Conservation (phyloP, 2,113 vertebrate species). For the Myiozetetes cayanensis region DNA sequence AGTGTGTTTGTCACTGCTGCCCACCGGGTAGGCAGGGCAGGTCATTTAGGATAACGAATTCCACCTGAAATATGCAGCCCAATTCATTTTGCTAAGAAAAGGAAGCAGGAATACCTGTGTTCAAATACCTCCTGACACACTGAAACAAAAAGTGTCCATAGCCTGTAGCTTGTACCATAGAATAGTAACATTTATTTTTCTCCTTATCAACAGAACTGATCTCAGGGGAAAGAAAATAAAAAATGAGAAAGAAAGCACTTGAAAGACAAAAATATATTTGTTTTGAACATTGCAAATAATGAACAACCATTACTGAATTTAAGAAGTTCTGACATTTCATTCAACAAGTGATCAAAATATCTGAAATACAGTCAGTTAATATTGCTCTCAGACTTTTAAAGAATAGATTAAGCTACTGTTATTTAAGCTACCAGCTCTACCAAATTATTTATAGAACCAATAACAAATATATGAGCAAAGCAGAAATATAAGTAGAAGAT, state of each 20-base stretch:
- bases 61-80: neutral
- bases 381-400: neutral
- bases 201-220: neutral
- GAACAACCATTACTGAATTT: neutral
- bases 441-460: neutral
- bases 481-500: neutral
- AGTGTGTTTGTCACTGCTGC: neutral
- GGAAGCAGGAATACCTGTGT: neutral
- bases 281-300: neutral
- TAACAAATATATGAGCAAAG: neutral
- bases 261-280: neutral
- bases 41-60: accelerated
- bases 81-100: neutral
- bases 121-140: neutral
- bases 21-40: neutral
- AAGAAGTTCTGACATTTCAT: neutral
- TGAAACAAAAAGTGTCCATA: neutral
- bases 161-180: neutral
- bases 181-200: neutral
- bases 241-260: neutral
- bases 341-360: neutral
- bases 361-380: neutral
- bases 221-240: neutral
- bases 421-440: neutral
- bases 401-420: neutral